A percentile compares a stretch with the other conserved stretches of the same genome.
phyloP scores from a whole-genome alignment of 2,113 vertebrate genomes.

The Hylia prasina region DNA sequence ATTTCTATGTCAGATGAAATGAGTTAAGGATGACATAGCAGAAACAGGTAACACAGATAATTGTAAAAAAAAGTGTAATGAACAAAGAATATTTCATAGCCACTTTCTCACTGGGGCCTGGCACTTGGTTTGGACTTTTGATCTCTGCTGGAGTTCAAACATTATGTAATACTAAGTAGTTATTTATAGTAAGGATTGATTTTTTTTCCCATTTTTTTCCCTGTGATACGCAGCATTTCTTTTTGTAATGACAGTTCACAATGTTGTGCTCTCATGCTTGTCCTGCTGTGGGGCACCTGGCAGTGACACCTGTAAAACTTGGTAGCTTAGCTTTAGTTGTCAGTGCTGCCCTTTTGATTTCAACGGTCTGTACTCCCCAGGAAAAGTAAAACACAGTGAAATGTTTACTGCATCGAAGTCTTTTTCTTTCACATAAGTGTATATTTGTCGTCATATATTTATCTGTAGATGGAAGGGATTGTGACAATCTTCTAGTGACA shows the following conservation, averaged over 20 bases:
- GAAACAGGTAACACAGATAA: not conserved
- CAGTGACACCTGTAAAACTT: not conserved
- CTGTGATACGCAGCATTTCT: not conserved
- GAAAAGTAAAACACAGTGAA: not conserved
- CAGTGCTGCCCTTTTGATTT: not conserved
- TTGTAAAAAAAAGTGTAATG: not conserved
- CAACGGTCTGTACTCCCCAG: rapidly evolving
- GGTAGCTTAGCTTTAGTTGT: not conserved
- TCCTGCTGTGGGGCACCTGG: not conserved
- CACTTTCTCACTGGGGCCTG: not conserved
- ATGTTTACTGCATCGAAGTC: not conserved
- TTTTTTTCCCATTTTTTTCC: not conserved
- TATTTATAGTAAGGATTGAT: not conserved
- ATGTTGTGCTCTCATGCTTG: not conserved
- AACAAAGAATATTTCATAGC: not conserved
- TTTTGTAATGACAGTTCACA: not conserved
- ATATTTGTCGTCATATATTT: not conserved
- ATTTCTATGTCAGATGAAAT: not conserved
- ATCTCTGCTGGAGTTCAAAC: not conserved
- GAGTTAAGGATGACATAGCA: not conserved
- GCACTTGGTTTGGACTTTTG: not conserved
- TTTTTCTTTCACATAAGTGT: not conserved
- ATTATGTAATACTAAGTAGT: not conserved
- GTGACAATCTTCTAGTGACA: not conserved
- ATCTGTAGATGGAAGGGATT: not conserved